phyloP scores from a whole-genome alignment of 2,888 invertebrate genomes.

The Octodonta nipae region DNA sequence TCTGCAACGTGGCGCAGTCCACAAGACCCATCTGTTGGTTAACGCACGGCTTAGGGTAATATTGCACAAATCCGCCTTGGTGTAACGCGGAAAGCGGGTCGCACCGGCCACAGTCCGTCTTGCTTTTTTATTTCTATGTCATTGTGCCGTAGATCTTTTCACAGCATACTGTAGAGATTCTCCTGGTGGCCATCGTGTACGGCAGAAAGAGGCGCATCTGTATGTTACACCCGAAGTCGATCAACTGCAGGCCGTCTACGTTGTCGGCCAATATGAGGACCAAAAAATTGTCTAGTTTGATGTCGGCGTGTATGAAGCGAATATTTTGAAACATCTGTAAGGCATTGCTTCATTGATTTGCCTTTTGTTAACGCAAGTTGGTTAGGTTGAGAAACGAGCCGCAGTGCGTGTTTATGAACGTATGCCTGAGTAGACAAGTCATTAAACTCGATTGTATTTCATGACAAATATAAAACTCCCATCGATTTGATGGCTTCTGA shows the following conservation, averaged over 20 bases:
- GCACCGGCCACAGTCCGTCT: conserved; percentile 30
- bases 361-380: conserved; percentile 57
- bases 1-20: conserved; percentile 21
- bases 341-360: conserved; percentile 55
- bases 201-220: conserved; percentile 76
- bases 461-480: conserved; percentile 88
- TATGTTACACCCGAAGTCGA: conserved; percentile 89
- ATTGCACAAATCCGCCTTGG: conserved; percentile 62
- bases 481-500: conserved; percentile 76
- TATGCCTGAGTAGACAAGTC: conserved; percentile 26
- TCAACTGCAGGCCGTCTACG: conserved; percentile 55
- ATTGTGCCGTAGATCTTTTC: conserved; percentile 81
- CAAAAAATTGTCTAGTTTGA: conserved; percentile 91
- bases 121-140: conserved; percentile 58
- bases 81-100: conserved; percentile 29
- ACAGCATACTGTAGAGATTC: conserved; percentile 63
- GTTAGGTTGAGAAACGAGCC: conserved; percentile 73
- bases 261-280: conserved; percentile 34
- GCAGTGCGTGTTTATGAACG: conserved; percentile 63
- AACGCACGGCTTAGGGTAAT: conserved; percentile 65
- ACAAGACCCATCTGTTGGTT: conserved; percentile 42
- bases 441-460: conserved; percentile 65
- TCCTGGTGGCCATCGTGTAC: conserved; percentile 54
- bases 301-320: conserved; percentile 85
- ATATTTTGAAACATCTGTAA: conserved; percentile 75